These are phyloP conservation scores for Coregonus ussuriensis DNA, from an alignment of 2,797 vertebrate species.

Conservation along the genomic window DNA sequence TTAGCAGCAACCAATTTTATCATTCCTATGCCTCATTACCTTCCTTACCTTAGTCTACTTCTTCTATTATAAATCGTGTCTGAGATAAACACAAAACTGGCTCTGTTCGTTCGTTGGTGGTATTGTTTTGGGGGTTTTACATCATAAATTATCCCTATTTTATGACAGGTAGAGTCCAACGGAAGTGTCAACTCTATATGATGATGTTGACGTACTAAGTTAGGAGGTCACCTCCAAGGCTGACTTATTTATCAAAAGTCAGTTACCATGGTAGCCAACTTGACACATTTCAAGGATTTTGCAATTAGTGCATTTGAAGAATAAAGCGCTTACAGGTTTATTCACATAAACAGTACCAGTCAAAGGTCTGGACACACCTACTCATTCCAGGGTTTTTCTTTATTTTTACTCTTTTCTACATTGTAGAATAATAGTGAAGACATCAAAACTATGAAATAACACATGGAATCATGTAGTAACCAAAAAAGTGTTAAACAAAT, in stretches of 20 bases:
- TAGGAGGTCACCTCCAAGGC: conserved; percentile 17
- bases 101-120: not conserved
- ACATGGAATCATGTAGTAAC: too few relatives aligned
- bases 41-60: not conserved
- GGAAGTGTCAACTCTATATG: conserved; percentile 23
- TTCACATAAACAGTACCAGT: not conserved
- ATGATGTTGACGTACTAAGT: conserved; percentile 10
- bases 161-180: not conserved
- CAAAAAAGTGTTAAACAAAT: too few relatives aligned
- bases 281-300: conserved; percentile 31
- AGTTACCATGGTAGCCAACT: conserved; percentile 37
- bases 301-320: conserved; percentile 27
- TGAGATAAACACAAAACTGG: not conserved
- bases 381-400: too few relatives aligned
- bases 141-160: not conserved
- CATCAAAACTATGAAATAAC: too few relatives aligned
- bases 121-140: not conserved
- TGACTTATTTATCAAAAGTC: conserved; percentile 17
- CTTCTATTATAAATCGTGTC: not conserved
- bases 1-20: not conserved
- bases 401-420: too few relatives aligned
- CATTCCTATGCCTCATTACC: not conserved
- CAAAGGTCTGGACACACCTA: too few relatives aligned
- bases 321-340: conserved; percentile 23
- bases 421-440: too few relatives aligned